Percentiles rank a stretch among this genome's conserved stretches.
These are phyloP conservation scores for Aplysia californica DNA, from an alignment of 1,140 invertebrate species.

Conservation along the genomic window DNA sequence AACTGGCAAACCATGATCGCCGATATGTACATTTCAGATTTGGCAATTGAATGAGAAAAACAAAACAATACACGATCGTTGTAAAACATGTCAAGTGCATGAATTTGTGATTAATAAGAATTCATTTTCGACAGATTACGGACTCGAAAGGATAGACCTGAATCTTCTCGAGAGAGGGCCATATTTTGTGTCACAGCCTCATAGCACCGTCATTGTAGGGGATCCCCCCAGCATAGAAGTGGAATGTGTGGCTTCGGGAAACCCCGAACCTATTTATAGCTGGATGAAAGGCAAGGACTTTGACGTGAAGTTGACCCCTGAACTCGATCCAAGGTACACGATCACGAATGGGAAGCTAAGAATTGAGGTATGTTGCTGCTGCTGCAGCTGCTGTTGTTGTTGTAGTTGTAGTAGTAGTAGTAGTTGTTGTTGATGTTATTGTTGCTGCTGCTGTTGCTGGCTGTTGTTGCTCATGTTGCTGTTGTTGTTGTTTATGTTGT, in stretches of 20 bases:
- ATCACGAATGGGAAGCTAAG: conserved; percentile 92
- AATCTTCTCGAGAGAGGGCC: conserved; percentile 32
- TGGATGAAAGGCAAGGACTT: conserved; percentile 75
- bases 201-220: conserved; percentile 40
- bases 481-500: too few species aligned
- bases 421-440: too few species aligned
- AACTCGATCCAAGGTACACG: conserved; percentile 79
- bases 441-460: too few species aligned
- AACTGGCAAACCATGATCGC: not conserved
- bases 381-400: not conserved
- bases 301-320: conserved; percentile 31
- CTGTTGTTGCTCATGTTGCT: too few species aligned
- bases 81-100: not conserved
- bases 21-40: not conserved
- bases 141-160: conserved; percentile 14
- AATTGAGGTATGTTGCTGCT: conserved; percentile 69
- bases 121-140: conserved; percentile 35
- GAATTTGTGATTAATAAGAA: not conserved
- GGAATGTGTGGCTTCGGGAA: conserved; percentile 87
- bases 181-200: conserved; percentile 40
- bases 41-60: not conserved
- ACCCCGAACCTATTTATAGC: conserved; percentile 88
- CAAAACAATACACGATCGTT: too few species aligned
- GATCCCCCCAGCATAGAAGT: conserved; percentile 34
- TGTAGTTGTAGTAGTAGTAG: too few species aligned